Evolutionary conservation across 2,888 invertebrate species (phyloP).

Genomic region (Netelia inedita): DNA sequence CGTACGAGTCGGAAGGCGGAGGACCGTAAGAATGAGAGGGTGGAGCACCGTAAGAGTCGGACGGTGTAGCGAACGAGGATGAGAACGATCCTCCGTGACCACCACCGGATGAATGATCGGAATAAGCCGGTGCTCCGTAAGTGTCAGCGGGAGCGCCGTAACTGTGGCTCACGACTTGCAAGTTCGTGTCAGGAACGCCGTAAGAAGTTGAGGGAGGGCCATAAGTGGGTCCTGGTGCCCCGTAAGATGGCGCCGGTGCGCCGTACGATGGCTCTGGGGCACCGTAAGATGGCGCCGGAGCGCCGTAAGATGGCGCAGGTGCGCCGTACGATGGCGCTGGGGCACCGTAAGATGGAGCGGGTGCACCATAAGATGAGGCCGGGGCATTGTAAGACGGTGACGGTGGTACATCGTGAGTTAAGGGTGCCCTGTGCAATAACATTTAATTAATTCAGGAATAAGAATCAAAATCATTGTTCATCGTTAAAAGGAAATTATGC

Average conservation of each 20-base stretch:
- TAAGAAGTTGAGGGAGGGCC: constrained; percentile 69
- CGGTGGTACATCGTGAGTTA: constrained; percentile 75
- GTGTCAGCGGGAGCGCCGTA: constrained; percentile 59
- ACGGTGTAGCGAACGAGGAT: constrained; percentile 34
- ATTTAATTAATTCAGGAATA: not conserved
- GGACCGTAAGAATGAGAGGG: constrained; percentile 11
- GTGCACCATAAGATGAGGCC: constrained; percentile 67
- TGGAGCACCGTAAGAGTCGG: constrained; percentile 50
- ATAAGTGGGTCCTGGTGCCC: constrained; percentile 62
- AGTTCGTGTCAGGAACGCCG: constrained; percentile 73
- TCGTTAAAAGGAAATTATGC: not conserved
- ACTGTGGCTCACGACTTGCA: constrained; percentile 46
- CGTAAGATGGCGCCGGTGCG: constrained; percentile 72
- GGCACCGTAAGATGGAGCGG: constrained; percentile 61
- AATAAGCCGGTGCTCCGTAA: constrained; percentile 64
- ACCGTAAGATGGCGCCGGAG: constrained; percentile 64
- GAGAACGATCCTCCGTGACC: constrained; percentile 51
- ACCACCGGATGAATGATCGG: constrained; percentile 33
- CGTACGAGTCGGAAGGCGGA: constrained; percentile 47
- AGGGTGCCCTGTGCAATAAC: constrained; percentile 73
- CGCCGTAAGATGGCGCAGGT: constrained; percentile 65
- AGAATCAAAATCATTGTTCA: not conserved
- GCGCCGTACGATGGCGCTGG: constrained; percentile 68
- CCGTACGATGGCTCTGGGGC: constrained; percentile 72
- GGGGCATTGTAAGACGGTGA: constrained; percentile 58